Conservation (phyloP, 2,797 vertebrate genomes). For the Anableps anableps region DNA sequence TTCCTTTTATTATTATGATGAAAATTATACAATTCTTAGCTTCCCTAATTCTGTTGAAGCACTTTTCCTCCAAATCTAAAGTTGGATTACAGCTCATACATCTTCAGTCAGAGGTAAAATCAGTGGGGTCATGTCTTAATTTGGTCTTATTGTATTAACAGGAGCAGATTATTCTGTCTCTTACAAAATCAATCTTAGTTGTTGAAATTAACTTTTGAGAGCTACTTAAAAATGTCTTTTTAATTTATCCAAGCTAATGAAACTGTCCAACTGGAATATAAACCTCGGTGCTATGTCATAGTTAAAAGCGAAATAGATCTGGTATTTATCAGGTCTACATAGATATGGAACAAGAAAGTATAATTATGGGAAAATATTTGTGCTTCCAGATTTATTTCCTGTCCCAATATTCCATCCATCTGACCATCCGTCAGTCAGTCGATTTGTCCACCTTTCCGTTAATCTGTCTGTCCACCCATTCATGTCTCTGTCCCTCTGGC, state of each 20-base stretch:
- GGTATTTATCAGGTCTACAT: background rate
- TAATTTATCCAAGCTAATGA: background rate
- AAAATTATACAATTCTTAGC: background rate
- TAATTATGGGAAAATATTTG: background rate
- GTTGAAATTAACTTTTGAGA: background rate
- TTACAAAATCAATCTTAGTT: background rate
- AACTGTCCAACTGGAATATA: background rate
- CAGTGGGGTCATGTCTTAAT: background rate
- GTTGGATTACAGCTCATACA: background rate
- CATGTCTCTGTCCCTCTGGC: no score
- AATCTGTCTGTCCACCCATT: background rate
- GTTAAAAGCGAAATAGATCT: background rate
- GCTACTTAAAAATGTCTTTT: background rate
- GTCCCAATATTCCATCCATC: background rate
- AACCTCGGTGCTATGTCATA: background rate
- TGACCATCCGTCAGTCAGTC: background rate
- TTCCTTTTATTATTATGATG: background rate
- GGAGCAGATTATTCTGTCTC: background rate
- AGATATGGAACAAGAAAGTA: background rate
- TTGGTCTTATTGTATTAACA: background rate
- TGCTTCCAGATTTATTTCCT: background rate
- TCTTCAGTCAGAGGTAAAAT: background rate
- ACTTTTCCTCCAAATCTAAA: background rate
- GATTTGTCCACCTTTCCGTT: background rate
- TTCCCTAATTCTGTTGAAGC: background rate